These are phyloP conservation scores for Standfussiana lucernea DNA, from an alignment of 2,888 invertebrate genomes.

Conservation along the genomic window DNA sequence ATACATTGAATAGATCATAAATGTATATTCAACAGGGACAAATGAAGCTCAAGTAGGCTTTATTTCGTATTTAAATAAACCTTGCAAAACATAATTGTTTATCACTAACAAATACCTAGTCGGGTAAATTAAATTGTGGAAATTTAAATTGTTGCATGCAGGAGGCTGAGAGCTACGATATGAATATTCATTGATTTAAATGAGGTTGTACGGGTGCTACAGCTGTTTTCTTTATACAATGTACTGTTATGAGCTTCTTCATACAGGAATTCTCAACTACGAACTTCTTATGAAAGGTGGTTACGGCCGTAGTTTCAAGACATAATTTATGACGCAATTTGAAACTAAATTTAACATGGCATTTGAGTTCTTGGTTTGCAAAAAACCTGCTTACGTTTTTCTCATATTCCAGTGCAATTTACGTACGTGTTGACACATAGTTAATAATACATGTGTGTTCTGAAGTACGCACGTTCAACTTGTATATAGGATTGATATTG, in stretches of 20 bases:
- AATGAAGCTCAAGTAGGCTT: slow-evolving; percentile 36
- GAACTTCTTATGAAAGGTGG: slow-evolving; percentile 26
- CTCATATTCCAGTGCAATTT: slow-evolving; percentile 9
- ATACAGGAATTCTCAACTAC: slow-evolving; percentile 66
- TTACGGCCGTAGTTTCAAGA: slow-evolving; percentile 14
- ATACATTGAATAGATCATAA: slow-evolving; percentile 28
- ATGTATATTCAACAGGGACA: slow-evolving; percentile 23
- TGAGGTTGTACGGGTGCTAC: slow-evolving; percentile 60
- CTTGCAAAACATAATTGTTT: slow-evolving; percentile 47
- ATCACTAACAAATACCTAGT: slow-evolving; percentile 44
- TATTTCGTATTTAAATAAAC: slow-evolving; percentile 46
- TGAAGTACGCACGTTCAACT: slow-evolving; percentile 5
- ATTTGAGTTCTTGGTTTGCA: slow-evolving; percentile 3
- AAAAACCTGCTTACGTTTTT: slow-evolving; percentile 22
- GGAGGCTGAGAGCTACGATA: slow-evolving; percentile 60
- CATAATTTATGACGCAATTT: slow-evolving; percentile 41
- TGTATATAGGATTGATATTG: not conserved
- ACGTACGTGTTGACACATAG: not conserved
- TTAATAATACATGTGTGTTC: not conserved
- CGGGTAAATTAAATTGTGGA: slow-evolving; percentile 52
- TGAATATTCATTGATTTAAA: slow-evolving; percentile 73
- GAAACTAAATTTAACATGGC: slow-evolving; percentile 17
- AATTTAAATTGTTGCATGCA: slow-evolving; percentile 66
- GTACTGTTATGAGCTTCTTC: slow-evolving; percentile 64
- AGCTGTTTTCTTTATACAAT: slow-evolving; percentile 70